A percentile compares a stretch with the other conserved stretches of the same genome.
These are phyloP conservation scores for Drosophila pachea DNA, from an alignment of 1,140 invertebrate species.

Conservation along the genomic window DNA sequence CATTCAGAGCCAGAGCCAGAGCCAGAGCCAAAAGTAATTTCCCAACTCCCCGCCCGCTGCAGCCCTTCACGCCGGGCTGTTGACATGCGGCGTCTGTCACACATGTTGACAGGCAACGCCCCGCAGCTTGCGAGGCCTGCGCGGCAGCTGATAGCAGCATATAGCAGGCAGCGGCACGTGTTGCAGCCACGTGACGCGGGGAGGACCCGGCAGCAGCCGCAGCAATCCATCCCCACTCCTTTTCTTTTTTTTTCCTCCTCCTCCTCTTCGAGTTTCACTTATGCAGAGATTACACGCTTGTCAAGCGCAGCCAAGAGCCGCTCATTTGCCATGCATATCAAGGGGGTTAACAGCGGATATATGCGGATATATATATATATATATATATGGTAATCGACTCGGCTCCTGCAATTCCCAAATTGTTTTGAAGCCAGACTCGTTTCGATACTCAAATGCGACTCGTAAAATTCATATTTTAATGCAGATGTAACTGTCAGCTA, in stretches of 20 bases:
- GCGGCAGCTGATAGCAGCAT: constrained; percentile 56
- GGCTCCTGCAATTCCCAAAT: too few relatives aligned
- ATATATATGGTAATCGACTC: too few relatives aligned
- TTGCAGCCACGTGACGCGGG: constrained; percentile 54
- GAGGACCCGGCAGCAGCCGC: constrained; percentile 23
- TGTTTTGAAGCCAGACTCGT: too few relatives aligned
- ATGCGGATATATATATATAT: too few relatives aligned
- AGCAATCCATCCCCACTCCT: constrained; percentile 1
- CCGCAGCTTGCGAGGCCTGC: constrained; percentile 26
- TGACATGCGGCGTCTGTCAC: constrained; percentile 52
- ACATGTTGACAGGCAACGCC: constrained; percentile 52
- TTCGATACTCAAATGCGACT: neutral
- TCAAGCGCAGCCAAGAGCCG: constrained; percentile 45
- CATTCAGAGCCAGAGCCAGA: constrained; percentile 9
- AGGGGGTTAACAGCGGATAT: constrained; percentile 14
- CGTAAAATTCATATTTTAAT: neutral
- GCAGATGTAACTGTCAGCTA: constrained; percentile 8
- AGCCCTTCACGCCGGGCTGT: constrained; percentile 42
- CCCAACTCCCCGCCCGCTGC: neutral
- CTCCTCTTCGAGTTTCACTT: constrained; percentile 45
- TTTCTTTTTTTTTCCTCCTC: constrained; percentile 36
- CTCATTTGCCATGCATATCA: constrained; percentile 41
- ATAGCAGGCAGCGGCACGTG: constrained; percentile 48
- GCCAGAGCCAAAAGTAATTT: constrained; percentile 31
- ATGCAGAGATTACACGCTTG: constrained; percentile 69